Evolutionary conservation across 2,888 invertebrate genomes (phyloP), one percentile per base, ranked within the genome.

Genomic region (Sinelater perroti): DNA sequence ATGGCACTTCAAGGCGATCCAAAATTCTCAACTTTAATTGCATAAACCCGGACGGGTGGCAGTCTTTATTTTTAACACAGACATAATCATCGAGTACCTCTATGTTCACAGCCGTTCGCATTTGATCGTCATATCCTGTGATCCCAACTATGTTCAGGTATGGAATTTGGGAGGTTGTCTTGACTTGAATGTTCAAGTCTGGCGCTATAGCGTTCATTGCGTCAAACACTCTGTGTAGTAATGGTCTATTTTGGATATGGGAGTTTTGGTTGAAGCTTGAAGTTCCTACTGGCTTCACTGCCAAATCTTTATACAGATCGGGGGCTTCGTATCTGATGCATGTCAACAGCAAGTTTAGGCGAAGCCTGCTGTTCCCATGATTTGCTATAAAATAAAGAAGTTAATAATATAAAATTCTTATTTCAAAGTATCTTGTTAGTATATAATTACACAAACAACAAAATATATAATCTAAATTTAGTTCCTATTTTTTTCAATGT

Each of bases 11-110:
- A 26, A 70, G 63, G 40, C 68, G 63, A 40, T 77, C 68, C 44
- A 81, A 65, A 30, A 82, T 68, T 35, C 80, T 72, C 30, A 80
- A 61, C 67, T 82, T 81, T 26, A 80, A 66, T 8, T 75, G 71
- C 78, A 80, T 78, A 1, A 76, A 60, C 1, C 82, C 81, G 52
- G 72, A 70, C 8, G 78, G 78, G 52, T 58, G 42, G 10, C 70
- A 64, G 11, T 63, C 56, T 4, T 69, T 71, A 67, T 77, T 75
- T 67, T 71, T 76, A 16, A 81, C 67, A 51, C 74, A 74, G 5
- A 75, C 77, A 30, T 68, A 69, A 8, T 76, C 70, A 67, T 81
- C 79, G 38, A 81, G 66, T n/a, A 81, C 65, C 68, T 82, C 81
- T 35, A 81, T 69, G 63, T 78, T 72, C 40, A 80, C 70, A 17